Evolutionary conservation across 2,797 vertebrate species (phyloP).

Genomic region (Mastacembelus armatus): DNA sequence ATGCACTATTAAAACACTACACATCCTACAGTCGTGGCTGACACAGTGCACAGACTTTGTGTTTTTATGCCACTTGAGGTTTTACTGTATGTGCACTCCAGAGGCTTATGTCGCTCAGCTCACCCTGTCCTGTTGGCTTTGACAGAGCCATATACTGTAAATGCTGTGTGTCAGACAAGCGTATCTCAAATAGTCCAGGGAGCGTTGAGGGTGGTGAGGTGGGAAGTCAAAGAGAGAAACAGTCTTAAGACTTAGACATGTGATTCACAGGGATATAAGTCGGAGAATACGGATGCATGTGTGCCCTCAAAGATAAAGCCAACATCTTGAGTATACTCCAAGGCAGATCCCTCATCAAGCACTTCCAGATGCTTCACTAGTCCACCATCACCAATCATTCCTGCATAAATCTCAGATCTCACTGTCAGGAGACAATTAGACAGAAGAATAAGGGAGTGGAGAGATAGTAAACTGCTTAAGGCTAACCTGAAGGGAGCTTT

Average conservation of each 20-base stretch:
- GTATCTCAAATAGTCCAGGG: conserved; percentile 46
- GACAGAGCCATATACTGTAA: conserved; percentile 34
- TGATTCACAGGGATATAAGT: conserved; percentile 40
- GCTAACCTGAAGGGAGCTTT: conserved; percentile 66
- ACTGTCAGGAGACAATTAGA: conserved; percentile 66
- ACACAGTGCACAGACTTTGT: conserved; percentile 15
- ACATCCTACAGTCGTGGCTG: conserved; percentile 11
- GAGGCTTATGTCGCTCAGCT: conserved; percentile 56
- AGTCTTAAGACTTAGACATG: conserved; percentile 37
- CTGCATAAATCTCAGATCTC: conserved; percentile 57
- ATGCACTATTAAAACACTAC: conserved; percentile 23
- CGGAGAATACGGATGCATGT: conserved; percentile 21
- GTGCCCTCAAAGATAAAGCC: conserved; percentile 35
- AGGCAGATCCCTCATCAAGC: conserved; percentile 45
- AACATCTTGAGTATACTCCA: conserved; percentile 15
- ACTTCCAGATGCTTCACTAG: conserved; percentile 45
- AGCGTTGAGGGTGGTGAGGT: conserved; percentile 35
- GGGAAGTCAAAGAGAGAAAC: conserved; percentile 33
- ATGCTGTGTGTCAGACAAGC: conserved; percentile 50
- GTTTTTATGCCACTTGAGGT: conserved; percentile 13
- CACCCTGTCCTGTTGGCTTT: conserved; percentile 56
- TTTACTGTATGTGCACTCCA: conserved; percentile 15
- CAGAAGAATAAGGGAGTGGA: conserved; percentile 46
- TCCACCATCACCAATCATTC: conserved; percentile 46
- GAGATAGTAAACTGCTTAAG: conserved; percentile 63